Conservation (phyloP, 2,113 vertebrate species). For the Anguilla rostrata region DNA sequence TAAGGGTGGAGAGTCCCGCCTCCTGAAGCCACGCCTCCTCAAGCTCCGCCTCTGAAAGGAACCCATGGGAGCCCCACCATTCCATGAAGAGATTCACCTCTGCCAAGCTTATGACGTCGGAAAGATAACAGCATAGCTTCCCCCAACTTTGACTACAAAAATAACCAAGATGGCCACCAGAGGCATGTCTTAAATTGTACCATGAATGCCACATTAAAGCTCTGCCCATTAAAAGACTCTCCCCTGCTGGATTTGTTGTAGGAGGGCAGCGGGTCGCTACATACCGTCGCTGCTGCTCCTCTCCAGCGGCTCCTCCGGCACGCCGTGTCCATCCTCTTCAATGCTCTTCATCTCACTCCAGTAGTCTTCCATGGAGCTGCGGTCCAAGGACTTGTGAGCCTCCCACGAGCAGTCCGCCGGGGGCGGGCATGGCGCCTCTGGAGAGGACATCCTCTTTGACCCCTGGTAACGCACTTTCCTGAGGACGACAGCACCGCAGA, state of each 20-base stretch:
- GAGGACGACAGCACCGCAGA: slow-evolving; percentile 14
- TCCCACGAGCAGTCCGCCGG: slow-evolving; percentile 68
- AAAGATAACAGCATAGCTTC: too few relatives aligned
- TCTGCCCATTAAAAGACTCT: background rate
- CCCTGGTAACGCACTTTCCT: slow-evolving; percentile 71
- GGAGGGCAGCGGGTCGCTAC: background rate
- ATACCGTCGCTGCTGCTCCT: slow-evolving; percentile 76
- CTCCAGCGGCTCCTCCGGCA: slow-evolving; percentile 68
- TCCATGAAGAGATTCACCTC: background rate
- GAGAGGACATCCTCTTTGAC: slow-evolving; percentile 79
- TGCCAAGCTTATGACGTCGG: background rate
- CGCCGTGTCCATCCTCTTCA: slow-evolving; percentile 66
- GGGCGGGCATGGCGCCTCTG: slow-evolving; percentile 58
- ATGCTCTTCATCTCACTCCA: slow-evolving; percentile 82
- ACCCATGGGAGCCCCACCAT: background rate
- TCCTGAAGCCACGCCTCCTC: slow-evolving; percentile 92
- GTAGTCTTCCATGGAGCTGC: slow-evolving; percentile 76
- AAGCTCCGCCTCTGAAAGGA: slow-evolving; percentile 78
- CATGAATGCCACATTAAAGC: background rate
- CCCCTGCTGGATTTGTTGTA: background rate
- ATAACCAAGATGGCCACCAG: background rate
- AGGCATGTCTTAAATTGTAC: background rate
- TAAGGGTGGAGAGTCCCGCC: slow-evolving; percentile 82
- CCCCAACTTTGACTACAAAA: too few relatives aligned
- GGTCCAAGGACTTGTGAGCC: slow-evolving; percentile 64